Evolutionary conservation across 2,113 vertebrate genomes (phyloP), one percentile per base, ranked within the genome.

Genomic region (Pseudorectes ferrugineus): DNA sequence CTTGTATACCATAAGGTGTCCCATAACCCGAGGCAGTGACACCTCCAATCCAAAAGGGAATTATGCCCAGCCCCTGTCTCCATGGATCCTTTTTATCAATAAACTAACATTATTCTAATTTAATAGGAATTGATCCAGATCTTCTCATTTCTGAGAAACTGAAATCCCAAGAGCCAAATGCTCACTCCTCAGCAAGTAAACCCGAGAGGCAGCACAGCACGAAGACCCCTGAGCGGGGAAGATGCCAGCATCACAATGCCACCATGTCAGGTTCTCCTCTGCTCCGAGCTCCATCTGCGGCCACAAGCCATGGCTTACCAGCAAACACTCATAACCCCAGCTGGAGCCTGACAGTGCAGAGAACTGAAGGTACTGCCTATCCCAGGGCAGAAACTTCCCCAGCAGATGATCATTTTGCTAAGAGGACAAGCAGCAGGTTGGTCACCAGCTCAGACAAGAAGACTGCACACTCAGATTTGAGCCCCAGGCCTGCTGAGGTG

Each of bases 81-180:
- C 6, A 0, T 7, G 35, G 35, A 54, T 48, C 66, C 29, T 66
- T 84, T 61, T 58, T 31, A 49, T 8, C 35, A 52, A 51, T 51
- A 55, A 86, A 78, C n/a, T 89, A 84, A 94, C 40, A 25, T 5
- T 43, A 24, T 76, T 71, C 45, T 95, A 16, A 80, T 75, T 97
- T 95, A 48, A 71, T 79, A 99, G 99, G 99, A 67, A 95, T 98
- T 81, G 99, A 99, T 97, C 99, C 99, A 36, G 99, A 99, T 92
- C 97, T 99, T 95, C 97, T 99, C 85, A 97, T 99, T 96, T 99
- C 99, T 96, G 98, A 98, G 85, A 99, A 99, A 72, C 81, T 97
- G 92, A 97, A 97, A 86, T 95, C 96, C 21, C 71, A 91, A 23
- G 89, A 97, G 19, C 94, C 97, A 67, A 98, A 98, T 23, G 95